Evolutionary conservation across 1,140 invertebrate genomes (phyloP), one percentile per base, ranked within the genome.

Genomic region (Bombus vancouverensis): DNA sequence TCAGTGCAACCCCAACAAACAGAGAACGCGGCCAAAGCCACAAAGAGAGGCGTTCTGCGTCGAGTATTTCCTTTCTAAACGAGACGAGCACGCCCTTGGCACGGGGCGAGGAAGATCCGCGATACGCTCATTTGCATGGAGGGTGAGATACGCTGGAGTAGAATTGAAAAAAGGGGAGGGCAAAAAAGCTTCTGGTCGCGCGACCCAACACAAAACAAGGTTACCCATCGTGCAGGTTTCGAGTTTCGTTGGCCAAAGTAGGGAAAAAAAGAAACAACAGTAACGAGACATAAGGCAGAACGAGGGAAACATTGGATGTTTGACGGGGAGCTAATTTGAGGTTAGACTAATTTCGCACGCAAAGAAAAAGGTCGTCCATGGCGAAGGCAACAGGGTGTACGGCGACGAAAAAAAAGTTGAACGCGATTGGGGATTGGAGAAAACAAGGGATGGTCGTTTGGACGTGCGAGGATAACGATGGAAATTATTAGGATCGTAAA

Each of bases 291-390:
- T 3, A n/a, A 32, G 32, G 37, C 13, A 39, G n/a, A 22, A 18
- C 66, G 22, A 68, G 25, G 76, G 47, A 37, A 74, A 25, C 66
- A 39, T 39, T n/a, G 53, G 62, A 80, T 80, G 65, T 70, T 42
- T 66, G 90, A 85, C 87, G 83, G 89, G 77, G 86, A 79, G 81
- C 88, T 93, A 92, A 94, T 94, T 94, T 92, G 91, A 92, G 92
- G 93, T 93, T 92, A 82, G 91, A 87, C 90, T 93, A 92, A 93
- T 93, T 94, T 92, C 84, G 83, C 89, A 92, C 88, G 92, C 90
- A 90, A 90, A 87, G 88, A 91, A 91, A 91, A 93, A 92, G 73
- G 28, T 79, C 39, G 59, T 44, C 53, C 32, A 59, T 57, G 66
- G 25, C 53, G 32, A 28, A 18, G 42, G 42, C n/a, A 47, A 34